Evolutionary conservation across 2,797 vertebrate species (phyloP).

Genomic region (Champsocephalus gunnari): DNA sequence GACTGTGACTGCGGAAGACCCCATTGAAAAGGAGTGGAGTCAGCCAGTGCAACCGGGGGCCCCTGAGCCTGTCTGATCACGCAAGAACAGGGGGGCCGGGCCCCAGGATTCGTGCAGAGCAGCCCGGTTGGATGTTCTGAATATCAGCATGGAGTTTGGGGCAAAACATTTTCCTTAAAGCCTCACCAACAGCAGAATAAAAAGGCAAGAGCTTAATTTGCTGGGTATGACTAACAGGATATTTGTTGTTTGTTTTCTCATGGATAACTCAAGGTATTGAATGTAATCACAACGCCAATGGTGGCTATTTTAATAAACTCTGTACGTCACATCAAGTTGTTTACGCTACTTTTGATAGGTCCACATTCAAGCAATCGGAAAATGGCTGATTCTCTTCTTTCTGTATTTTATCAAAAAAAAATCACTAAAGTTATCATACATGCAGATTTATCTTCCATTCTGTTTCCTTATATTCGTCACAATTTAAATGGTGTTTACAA

Average conservation of each 20-base stretch:
- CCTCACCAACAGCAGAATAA: neutral
- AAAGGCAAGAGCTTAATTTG: neutral
- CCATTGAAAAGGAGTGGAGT: slow-evolving; percentile 77
- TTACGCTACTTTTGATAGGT: neutral
- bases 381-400: no score
- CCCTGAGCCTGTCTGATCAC: slow-evolving; percentile 76
- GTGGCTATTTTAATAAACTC: neutral
- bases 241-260: neutral
- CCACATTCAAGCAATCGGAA: neutral
- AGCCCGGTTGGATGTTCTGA: slow-evolving; percentile 9
- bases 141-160: slow-evolving; percentile 19
- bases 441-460: no score
- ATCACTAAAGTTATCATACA: no score
- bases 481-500: neutral
- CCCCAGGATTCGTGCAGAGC: slow-evolving; percentile 29
- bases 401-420: neutral
- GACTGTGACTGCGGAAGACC: slow-evolving; percentile 80
- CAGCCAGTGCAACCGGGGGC: slow-evolving; percentile 72
- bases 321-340: neutral
- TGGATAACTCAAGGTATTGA: neutral
- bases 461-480: neutral
- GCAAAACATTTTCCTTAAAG: slow-evolving; percentile 8
- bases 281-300: neutral
- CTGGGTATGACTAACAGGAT: neutral
- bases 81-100: slow-evolving; percentile 60